Evolutionary conservation across 2,888 invertebrate genomes (phyloP).

Genomic region (Hemistola chrysoprasaria): DNA sequence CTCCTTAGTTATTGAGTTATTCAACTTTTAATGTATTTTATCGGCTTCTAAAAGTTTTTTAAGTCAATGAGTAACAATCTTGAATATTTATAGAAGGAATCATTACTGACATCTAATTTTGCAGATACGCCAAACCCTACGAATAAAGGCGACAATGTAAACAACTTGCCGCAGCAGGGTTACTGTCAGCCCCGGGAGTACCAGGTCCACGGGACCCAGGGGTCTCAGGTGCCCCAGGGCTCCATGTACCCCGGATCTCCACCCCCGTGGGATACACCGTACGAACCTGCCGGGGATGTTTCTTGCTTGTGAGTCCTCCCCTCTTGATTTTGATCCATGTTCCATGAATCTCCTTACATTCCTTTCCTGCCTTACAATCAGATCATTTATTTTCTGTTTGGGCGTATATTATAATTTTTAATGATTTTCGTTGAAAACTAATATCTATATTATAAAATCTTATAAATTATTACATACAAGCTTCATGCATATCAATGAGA

Average conservation of each 20-base stretch:
- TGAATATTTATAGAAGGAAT: no score
- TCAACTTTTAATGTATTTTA: no score
- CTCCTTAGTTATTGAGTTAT: no score
- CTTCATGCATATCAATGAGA: no score
- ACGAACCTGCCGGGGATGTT: slow-evolving; percentile 76
- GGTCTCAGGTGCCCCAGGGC: slow-evolving; percentile 53
- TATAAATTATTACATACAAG: no score
- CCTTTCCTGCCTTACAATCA: slow-evolving; percentile 18
- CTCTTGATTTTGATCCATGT: slow-evolving; percentile 56
- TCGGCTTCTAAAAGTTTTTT: no score
- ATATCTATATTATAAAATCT: no score
- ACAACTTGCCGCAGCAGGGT: slow-evolving; percentile 72
- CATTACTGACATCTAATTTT: slow-evolving; percentile 49
- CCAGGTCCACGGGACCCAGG: slow-evolving; percentile 63
- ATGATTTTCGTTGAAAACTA: no score
- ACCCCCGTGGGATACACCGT: slow-evolving; percentile 69
- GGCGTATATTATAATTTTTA: no score
- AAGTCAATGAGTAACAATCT: no score
- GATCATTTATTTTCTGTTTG: no score
- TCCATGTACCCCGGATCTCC: slow-evolving; percentile 62
- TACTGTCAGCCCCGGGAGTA: slow-evolving; percentile 69
- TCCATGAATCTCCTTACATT: slow-evolving; percentile 39
- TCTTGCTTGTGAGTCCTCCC: slow-evolving; percentile 81
- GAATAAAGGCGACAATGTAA: slow-evolving; percentile 80
- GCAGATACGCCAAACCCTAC: slow-evolving; percentile 72